A percentile compares a stretch with the other conserved stretches of the same genome.
Conservation (phyloP, 2,888 invertebrate genomes). For the Sceliomorpha sp. region DNA sequence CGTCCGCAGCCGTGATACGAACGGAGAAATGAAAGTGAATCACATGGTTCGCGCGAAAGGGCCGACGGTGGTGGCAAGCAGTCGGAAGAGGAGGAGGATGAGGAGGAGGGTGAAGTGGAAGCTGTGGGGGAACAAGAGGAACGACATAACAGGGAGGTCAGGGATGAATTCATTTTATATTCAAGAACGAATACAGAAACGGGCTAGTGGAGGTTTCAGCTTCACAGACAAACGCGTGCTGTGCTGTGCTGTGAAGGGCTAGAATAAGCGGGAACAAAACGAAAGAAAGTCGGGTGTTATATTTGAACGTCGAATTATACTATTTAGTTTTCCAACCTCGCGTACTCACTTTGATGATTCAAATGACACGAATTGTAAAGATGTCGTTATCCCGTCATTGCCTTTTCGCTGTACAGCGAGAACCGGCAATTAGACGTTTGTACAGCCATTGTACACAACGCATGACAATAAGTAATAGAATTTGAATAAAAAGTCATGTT, state of each 20-base stretch:
- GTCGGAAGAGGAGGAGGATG: too few species aligned
- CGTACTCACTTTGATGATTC: too few species aligned
- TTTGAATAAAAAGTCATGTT: too few species aligned
- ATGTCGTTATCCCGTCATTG: too few species aligned
- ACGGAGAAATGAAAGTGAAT: conserved; percentile 42
- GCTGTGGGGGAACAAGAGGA: conserved; percentile 33
- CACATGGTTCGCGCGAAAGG: conserved; percentile 28
- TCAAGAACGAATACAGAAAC: conserved; percentile 47
- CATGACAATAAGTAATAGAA: too few species aligned
- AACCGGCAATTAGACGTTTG: too few species aligned
- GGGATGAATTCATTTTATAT: conserved; percentile 54
- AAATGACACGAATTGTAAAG: too few species aligned
- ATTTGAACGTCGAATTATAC: conserved; percentile 34
- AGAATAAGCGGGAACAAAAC: conserved; percentile 29
- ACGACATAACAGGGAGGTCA: conserved; percentile 49
- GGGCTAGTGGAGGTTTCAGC: conserved; percentile 41
- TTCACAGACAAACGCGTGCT: conserved; percentile 40
- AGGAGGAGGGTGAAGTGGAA: too few species aligned
- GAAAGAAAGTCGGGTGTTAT: conserved; percentile 34
- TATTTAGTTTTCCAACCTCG: conserved; percentile 27
- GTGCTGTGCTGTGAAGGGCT: conserved; percentile 12
- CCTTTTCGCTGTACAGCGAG: too few species aligned
- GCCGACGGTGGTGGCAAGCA: not conserved
- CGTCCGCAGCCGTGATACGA: conserved; percentile 3
- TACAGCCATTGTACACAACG: too few species aligned